These are phyloP conservation scores for Alentia gelatinosa DNA, from an alignment of 2,888 invertebrate species.

Conservation along the genomic window DNA sequence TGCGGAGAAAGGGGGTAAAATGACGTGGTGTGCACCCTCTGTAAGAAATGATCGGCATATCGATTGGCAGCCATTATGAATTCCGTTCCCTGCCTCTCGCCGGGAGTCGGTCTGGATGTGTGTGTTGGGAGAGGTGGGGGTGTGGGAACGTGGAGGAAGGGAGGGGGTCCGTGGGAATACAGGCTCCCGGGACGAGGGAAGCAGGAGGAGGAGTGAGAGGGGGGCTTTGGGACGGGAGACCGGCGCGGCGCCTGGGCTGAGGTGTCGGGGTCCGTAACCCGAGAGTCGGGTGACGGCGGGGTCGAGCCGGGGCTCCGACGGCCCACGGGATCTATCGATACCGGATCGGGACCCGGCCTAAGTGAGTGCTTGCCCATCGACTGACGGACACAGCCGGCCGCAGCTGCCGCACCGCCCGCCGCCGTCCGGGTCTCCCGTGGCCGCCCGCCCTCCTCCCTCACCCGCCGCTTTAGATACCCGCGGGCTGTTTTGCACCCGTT, in stretches of 20 bases:
- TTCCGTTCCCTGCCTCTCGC: neutral
- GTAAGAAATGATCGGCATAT: conserved; percentile 29
- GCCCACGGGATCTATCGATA: neutral
- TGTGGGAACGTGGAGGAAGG: neutral
- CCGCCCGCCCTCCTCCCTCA: neutral
- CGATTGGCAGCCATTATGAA: conserved; percentile 11
- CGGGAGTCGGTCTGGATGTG: neutral
- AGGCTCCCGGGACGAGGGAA: neutral
- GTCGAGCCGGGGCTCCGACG: neutral
- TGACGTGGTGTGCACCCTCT: neutral
- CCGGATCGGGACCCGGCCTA: neutral
- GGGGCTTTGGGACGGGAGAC: neutral
- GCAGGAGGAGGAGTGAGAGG: neutral
- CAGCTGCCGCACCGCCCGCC: conserved; percentile 23
- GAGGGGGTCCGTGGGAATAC: neutral
- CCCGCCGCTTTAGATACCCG: neutral
- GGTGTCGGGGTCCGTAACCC: neutral
- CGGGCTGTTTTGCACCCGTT: neutral
- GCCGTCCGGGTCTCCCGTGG: neutral
- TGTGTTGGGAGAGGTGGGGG: too few relatives aligned
- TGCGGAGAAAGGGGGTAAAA: neutral
- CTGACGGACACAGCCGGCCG: neutral
- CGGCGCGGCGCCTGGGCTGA: too few relatives aligned
- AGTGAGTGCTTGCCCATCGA: neutral
- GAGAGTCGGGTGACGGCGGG: conserved; percentile 1